Conservation (phyloP, 2,113 vertebrate species). For the Piliocolobus tephrosceles region DNA sequence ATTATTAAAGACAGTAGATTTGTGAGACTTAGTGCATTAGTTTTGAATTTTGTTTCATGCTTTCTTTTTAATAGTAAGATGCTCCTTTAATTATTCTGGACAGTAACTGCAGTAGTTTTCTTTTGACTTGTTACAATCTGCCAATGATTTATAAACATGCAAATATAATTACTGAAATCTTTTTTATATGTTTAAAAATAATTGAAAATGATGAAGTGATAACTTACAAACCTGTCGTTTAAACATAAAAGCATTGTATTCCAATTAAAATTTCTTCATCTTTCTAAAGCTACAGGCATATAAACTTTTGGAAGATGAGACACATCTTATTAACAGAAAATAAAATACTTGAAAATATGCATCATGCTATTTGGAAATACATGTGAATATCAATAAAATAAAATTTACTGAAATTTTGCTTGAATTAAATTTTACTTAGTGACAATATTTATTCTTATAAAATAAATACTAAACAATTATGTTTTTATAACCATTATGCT, state of each 20-base stretch:
- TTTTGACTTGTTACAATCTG: constrained; percentile 14
- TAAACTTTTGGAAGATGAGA: neutral
- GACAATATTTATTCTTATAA: neutral
- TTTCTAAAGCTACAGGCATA: neutral
- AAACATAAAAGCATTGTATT: neutral
- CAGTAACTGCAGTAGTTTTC: constrained; percentile 17
- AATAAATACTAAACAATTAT: neutral
- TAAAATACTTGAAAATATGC: neutral
- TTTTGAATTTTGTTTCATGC: constrained; percentile 50
- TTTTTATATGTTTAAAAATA: constrained; percentile 24
- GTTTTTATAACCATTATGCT: neutral
- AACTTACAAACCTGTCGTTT: neutral
- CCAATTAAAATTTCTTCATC: neutral
- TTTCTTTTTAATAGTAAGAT: constrained; percentile 2
- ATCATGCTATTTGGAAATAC: neutral
- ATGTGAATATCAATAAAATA: neutral
- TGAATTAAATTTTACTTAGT: constrained; percentile 12
- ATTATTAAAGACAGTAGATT: constrained; percentile 61
- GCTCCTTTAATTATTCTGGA: neutral
- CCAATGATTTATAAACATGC: constrained; percentile 36
- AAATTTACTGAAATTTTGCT: neutral
- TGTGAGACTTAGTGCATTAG: constrained; percentile 38
- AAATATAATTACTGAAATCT: constrained; percentile 34
- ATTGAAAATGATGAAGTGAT: constrained; percentile 18
- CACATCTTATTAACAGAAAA: constrained; percentile 1